Evolutionary conservation across 2,888 invertebrate species (phyloP).

Genomic region (Eupithecia abbreviata): DNA sequence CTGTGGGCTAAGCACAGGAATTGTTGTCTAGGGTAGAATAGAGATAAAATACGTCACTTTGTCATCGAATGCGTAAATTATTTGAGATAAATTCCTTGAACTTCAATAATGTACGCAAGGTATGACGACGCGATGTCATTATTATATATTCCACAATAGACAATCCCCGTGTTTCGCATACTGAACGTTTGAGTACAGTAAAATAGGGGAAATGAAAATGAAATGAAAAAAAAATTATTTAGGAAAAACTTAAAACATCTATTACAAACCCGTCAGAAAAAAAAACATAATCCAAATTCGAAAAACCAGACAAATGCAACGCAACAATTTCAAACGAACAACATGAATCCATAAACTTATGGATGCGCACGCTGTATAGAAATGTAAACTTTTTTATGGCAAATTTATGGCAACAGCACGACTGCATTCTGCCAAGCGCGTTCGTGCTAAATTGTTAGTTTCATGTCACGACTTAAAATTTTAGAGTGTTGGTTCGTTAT

Average conservation of each 20-base stretch:
- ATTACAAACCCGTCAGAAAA: background rate
- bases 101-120: no score
- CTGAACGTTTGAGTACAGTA: no score
- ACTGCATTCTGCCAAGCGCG: conserved; percentile 15
- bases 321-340: conserved; percentile 14
- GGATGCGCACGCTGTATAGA: conserved; percentile 24
- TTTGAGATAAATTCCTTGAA: no score
- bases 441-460: conserved; percentile 29
- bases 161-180: no score
- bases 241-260: background rate
- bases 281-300: background rate
- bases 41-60: no score
- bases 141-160: no score
- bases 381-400: conserved; percentile 29
- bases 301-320: background rate
- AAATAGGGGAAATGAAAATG: no score
- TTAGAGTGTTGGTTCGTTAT: conserved; percentile 27
- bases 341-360: conserved; percentile 19
- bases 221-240: no score
- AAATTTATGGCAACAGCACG: conserved; percentile 26
- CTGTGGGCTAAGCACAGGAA: no score
- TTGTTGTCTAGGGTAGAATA: no score
- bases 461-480: conserved; percentile 27
- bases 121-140: no score
- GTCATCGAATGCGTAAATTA: no score